Percentiles rank a stretch among this genome's conserved stretches.
Conservation (phyloP, 1,140 invertebrate genomes). For the Tetramorium parvispinum region DNA sequence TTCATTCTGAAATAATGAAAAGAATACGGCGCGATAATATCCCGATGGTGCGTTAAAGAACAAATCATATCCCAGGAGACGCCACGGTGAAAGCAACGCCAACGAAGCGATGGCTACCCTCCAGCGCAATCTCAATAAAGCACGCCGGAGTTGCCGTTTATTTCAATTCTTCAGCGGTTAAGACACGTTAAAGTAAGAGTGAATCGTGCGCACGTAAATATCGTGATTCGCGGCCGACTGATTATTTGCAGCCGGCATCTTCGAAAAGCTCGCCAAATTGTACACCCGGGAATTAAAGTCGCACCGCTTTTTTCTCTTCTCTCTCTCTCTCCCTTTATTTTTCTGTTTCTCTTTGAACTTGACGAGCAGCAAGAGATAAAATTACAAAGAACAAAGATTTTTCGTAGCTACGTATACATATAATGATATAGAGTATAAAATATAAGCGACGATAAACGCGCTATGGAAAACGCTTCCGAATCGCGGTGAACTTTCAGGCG, state of each 20-base stretch:
- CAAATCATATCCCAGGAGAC: constrained; percentile 43
- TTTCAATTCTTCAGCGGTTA: constrained; percentile 54
- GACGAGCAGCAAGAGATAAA: constrained; percentile 7
- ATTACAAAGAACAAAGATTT: constrained; percentile 15
- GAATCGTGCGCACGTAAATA: constrained; percentile 26
- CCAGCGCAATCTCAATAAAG: constrained; percentile 54
- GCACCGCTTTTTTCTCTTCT: neutral
- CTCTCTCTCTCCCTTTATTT: neutral
- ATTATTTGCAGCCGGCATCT: constrained; percentile 45
- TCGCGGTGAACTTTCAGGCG: neutral
- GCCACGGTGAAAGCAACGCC: neutral
- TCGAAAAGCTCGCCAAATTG: constrained; percentile 44
- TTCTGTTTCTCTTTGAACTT: neutral
- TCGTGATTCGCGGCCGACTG: constrained; percentile 21
- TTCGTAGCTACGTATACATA: neutral
- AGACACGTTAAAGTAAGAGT: constrained; percentile 36
- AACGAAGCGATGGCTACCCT: neutral
- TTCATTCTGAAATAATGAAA: neutral
- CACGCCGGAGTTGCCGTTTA: constrained; percentile 30
- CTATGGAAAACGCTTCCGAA: constrained; percentile 7
- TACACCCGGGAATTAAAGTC: constrained; percentile 29
- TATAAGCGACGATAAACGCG: constrained; percentile 5
- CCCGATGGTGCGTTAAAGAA: constrained; percentile 26
- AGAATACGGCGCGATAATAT: neutral
- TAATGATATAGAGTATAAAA: constrained; percentile 6